Evolutionary conservation across 2,113 vertebrate species (phyloP), one percentile per base, ranked within the genome.

Genomic region (Campylorhamphus procurvoides): DNA sequence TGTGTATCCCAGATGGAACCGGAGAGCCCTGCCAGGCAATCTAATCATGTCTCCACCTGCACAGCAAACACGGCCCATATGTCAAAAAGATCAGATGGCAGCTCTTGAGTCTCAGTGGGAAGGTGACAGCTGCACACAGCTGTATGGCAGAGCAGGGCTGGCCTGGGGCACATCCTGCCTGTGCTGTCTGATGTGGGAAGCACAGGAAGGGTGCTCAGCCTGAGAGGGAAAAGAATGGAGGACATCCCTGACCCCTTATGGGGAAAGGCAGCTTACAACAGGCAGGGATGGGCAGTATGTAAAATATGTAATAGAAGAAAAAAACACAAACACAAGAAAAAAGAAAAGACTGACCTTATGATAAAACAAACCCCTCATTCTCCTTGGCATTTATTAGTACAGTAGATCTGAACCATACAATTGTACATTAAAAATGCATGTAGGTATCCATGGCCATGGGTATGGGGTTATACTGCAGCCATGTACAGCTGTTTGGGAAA

Each of bases 381-480:
- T 62, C 75, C 19, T 29, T 53, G 56, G 29, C 20, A 40, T 49
- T 84, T 60, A 67, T 49, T 8, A 76, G 44, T 14, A 63, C 8
- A 40, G n/a, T 11, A 71, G n/a, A 75, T 33, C 71, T 84, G 58
- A 55, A 86, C 15, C 16, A 86, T n/a, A n/a, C 13, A 76, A 37
- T 10, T 15, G 7, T 31, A 53, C 8, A 40, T 14, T 66, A 59
- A 53, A 73, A 11, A 69, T 28, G 12, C 39, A 60, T 11, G 18
- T 12, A 29, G 33, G 10, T 28, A 44, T 8, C 12, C 42, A 23
- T 17, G 29, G 18, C 25, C 44, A 50, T 0, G 0, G 18, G 53
- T 8, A 9, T 6, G 46, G 73, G 10, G 19, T 42, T 73, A 35
- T 42, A 56, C 2, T n/a, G 12, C 35, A 71, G 2, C 15, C 16